Conservation (phyloP, 2,797 vertebrate species). For the Lutjanus campechanus region DNA sequence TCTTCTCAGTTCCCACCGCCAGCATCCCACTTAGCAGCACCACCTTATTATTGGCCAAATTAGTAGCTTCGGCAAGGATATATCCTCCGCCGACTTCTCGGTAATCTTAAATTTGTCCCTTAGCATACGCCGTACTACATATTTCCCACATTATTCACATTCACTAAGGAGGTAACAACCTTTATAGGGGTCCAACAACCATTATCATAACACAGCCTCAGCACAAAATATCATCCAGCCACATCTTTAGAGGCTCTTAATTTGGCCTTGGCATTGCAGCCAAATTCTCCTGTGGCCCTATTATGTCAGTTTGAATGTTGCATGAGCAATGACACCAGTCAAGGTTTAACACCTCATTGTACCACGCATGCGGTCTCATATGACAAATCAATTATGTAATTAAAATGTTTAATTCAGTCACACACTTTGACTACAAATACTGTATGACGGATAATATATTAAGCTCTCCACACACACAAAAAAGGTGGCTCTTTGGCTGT, state of each 20-base stretch:
- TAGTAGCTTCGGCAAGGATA: too few relatives aligned
- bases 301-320: conserved; percentile 38
- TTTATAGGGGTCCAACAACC: too few relatives aligned
- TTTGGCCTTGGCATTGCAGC: conserved; percentile 40
- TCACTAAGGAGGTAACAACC: background rate
- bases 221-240: background rate
- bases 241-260: conserved; percentile 8
- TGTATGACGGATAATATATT: background rate
- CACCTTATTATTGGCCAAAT: too few relatives aligned
- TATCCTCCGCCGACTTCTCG: too few relatives aligned
- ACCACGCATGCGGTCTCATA: background rate
- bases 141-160: background rate
- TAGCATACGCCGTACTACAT: too few relatives aligned
- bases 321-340: background rate
- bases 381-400: background rate
- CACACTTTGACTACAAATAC: background rate
- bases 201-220: background rate
- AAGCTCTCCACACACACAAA: too few relatives aligned
- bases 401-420: background rate
- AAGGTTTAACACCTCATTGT: conserved; percentile 7
- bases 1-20: too few relatives aligned
- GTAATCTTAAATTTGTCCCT: too few relatives aligned
- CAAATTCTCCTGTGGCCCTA: conserved; percentile 9
- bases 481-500: too few relatives aligned
- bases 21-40: too few relatives aligned